Evolutionary conservation across 2,113 vertebrate species (phyloP), one percentile per base, ranked within the genome.

Genomic region (Sorex fumeus): DNA sequence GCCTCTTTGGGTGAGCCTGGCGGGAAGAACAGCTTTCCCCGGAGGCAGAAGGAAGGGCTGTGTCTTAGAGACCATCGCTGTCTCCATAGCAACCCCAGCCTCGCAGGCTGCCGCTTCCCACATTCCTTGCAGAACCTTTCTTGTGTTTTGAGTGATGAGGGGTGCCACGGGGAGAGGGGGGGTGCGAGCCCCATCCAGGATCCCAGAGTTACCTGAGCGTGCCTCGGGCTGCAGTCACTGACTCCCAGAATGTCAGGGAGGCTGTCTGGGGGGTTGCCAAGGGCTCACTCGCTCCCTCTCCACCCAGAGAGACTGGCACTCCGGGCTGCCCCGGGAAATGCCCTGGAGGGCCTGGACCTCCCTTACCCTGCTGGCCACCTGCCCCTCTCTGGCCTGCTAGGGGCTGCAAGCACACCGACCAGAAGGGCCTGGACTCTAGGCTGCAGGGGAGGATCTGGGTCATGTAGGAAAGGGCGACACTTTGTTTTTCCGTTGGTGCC

Each of bases 11-110:
- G 83, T 94, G 70, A 91, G 62, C 66, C 50, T 75, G 66, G 43
- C 67, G 75, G 53, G 91, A 90, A 91, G 66, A 88, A 80, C 85
- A 81, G 91, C 67, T 93, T 96, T 95, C 94, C 89, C 89, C 66
- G 60, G 89, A 92, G 93, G 92, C 45, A 25, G 87, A 78, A 91
- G 74, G 90, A 85, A 85, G 77, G 64, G 86, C 70, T 95, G 94
- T 92, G 87, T 96, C 89, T 95, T 95, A 93, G 95, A 90, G 83
- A 93, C 96, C 67, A 66, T 94, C 95, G 84, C 93, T 90, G 75
- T 97, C 87, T 90, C 96, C 94, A 96, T 97, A 70, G 95, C 94
- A 97, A 96, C 96, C 70, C 87, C 21, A 47, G 94, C 72, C 71
- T 81, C 89, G 93, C 88, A 84, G 2, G 91, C 86, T 32, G 76